Percentiles rank a stretch among this genome's conserved stretches.
Evolutionary conservation across 2,888 invertebrate genomes (phyloP).

Genomic region (Ectemnius lituratus): DNA sequence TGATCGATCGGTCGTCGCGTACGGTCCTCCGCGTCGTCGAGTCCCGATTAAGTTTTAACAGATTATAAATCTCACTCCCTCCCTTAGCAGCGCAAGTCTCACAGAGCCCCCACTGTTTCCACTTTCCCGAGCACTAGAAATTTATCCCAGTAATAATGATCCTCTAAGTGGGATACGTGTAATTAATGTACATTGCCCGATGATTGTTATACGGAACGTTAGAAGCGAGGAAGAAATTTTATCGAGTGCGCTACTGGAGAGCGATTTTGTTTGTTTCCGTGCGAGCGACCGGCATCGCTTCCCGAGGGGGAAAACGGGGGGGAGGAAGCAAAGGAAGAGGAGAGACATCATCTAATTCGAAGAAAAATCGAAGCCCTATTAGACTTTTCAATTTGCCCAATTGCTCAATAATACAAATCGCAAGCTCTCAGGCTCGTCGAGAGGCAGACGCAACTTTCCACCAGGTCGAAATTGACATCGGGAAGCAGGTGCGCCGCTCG

Average conservation of each 20-base stretch:
- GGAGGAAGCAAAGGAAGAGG: background rate
- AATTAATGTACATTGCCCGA: conserved; percentile 65
- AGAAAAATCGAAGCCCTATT: background rate
- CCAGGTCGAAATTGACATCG: conserved; percentile 33
- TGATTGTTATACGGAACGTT: conserved; percentile 61
- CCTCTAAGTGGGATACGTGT: conserved; percentile 47
- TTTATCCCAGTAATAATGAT: conserved; percentile 34
- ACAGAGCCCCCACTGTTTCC: conserved; percentile 33
- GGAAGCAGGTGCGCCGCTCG: conserved; percentile 59
- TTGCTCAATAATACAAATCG: background rate
- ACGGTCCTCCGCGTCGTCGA: conserved; percentile 61
- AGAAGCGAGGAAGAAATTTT: conserved; percentile 63
- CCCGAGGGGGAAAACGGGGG: background rate
- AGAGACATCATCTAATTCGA: conserved; percentile 6
- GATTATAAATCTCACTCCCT: conserved; percentile 64
- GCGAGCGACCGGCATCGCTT: conserved; percentile 2
- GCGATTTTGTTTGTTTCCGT: conserved; percentile 65
- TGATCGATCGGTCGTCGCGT: conserved; percentile 23
- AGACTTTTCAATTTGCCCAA: background rate
- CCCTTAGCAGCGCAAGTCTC: conserved; percentile 37
- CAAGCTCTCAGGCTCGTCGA: too few species aligned
- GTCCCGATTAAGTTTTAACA: conserved; percentile 76
- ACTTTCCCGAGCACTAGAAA: conserved; percentile 34
- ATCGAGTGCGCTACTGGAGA: conserved; percentile 70
- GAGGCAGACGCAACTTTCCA: too few species aligned